Percentiles rank a stretch among this genome's conserved stretches.
phyloP scores from a whole-genome alignment of 1,140 invertebrate species.

The Acromyrmex echinatior region DNA sequence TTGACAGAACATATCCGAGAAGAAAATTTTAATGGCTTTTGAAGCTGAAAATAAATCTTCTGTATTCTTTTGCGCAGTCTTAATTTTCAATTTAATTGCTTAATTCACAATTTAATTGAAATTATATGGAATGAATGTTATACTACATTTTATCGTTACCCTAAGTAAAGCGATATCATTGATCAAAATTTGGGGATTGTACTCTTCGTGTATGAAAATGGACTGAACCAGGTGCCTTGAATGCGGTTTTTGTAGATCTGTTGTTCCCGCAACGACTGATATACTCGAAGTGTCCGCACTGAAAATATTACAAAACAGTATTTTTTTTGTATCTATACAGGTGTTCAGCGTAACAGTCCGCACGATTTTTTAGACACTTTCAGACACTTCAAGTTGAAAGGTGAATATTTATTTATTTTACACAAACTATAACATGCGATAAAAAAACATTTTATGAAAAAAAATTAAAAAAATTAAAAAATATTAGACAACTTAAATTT shows the following conservation, averaged over 20 bases:
- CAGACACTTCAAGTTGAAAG: no score
- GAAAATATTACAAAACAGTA: not conserved
- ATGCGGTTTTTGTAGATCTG: constrained; percentile 22
- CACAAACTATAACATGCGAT: no score
- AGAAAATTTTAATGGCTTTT: constrained; percentile 33
- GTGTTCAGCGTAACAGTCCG: no score
- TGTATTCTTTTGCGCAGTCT: not conserved
- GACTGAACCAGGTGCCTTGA: constrained; percentile 19
- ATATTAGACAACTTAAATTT: no score
- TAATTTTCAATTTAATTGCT: not conserved
- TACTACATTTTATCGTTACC: constrained; percentile 20
- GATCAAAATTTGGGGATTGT: constrained; percentile 33
- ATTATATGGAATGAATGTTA: not conserved
- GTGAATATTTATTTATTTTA: no score
- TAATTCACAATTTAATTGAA: not conserved
- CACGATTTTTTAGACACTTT: no score
- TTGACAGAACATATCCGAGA: constrained; percentile 23
- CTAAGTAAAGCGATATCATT: constrained; percentile 72
- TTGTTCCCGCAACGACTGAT: constrained; percentile 48
- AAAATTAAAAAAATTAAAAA: no score
- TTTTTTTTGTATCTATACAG: not conserved
- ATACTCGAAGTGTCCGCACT: constrained; percentile 10
- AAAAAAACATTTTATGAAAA: no score
- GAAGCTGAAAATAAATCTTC: constrained; percentile 52
- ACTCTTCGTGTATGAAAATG: constrained; percentile 64